These are phyloP conservation scores for Tetragonisca angustula DNA, from an alignment of 2,888 invertebrate genomes.

Conservation along the genomic window DNA sequence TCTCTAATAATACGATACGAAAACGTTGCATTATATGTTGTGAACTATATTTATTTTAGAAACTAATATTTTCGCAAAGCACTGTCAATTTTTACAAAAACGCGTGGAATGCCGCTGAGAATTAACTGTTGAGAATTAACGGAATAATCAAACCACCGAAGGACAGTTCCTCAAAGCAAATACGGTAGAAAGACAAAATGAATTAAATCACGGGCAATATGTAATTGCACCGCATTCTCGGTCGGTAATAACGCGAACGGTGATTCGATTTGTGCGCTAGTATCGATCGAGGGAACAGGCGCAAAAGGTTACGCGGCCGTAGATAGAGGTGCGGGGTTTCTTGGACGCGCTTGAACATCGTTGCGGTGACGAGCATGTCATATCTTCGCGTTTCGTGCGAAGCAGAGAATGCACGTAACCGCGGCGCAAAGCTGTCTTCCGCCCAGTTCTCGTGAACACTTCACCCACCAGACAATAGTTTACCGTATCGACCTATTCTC, in stretches of 20 bases:
- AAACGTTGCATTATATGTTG: background rate
- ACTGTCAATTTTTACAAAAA: background rate
- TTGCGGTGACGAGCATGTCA: slow-evolving; percentile 48
- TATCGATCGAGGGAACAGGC: slow-evolving; percentile 60
- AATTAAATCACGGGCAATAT: background rate
- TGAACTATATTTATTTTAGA: background rate
- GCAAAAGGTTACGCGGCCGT: slow-evolving; percentile 44
- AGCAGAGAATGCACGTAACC: slow-evolving; percentile 70
- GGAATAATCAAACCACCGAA: background rate
- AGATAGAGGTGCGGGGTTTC: slow-evolving; percentile 49
- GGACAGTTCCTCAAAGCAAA: too few relatives aligned
- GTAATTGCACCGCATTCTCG: background rate
- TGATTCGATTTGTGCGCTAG: background rate
- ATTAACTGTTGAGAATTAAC: background rate
- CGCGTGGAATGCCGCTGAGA: background rate
- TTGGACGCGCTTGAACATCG: slow-evolving; percentile 44
- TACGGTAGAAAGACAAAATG: background rate
- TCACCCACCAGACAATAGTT: slow-evolving; percentile 79
- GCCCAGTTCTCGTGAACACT: slow-evolving; percentile 76
- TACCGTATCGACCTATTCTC: slow-evolving; percentile 80
- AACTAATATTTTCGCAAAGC: background rate
- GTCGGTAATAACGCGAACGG: slow-evolving; percentile 44
- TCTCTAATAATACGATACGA: too few relatives aligned
- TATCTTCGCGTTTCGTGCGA: slow-evolving; percentile 67
- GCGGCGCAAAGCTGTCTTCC: slow-evolving; percentile 69